Conservation (phyloP, 2,797 vertebrate species). For the Enteromius viviparus region DNA sequence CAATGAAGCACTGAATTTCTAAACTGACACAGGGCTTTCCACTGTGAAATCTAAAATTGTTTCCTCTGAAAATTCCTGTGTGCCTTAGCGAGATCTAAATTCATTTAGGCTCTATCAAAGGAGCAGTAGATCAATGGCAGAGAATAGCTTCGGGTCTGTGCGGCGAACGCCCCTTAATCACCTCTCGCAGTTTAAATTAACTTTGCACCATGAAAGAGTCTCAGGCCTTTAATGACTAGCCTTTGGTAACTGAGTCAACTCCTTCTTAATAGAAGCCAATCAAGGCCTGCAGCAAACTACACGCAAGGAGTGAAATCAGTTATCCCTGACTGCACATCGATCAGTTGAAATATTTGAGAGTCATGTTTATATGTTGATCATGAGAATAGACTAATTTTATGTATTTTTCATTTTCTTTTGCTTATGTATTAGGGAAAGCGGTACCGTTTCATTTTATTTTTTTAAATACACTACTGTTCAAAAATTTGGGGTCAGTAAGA, state of each 20-base stretch:
- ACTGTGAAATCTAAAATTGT: background rate
- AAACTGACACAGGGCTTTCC: background rate
- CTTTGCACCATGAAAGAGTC: constrained; percentile 69
- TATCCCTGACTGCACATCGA: constrained; percentile 13
- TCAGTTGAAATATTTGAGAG: constrained; percentile 4
- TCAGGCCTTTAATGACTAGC: constrained; percentile 71
- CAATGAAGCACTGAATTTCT: constrained; percentile 13
- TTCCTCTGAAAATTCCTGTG: background rate
- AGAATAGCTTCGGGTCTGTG: constrained; percentile 70
- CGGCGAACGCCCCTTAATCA: constrained; percentile 75
- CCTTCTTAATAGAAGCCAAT: constrained; percentile 67
- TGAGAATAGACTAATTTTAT: background rate
- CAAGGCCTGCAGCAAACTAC: constrained; percentile 49
- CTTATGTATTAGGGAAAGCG: background rate
- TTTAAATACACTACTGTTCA: too few species aligned
- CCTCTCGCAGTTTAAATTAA: constrained; percentile 69
- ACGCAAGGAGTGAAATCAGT: constrained; percentile 29
- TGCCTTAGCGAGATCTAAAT: constrained; percentile 8
- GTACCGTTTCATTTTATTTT: too few species aligned
- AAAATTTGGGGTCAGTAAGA: too few species aligned
- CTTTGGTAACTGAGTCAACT: constrained; percentile 71
- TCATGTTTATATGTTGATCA: background rate
- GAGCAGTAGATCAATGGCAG: constrained; percentile 71
- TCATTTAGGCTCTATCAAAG: constrained; percentile 62
- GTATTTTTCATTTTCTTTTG: background rate